Percentiles rank a stretch among this genome's conserved stretches.
These are phyloP conservation scores for Eubasilissa splendida DNA, from an alignment of 2,888 invertebrate genomes.

Conservation along the genomic window DNA sequence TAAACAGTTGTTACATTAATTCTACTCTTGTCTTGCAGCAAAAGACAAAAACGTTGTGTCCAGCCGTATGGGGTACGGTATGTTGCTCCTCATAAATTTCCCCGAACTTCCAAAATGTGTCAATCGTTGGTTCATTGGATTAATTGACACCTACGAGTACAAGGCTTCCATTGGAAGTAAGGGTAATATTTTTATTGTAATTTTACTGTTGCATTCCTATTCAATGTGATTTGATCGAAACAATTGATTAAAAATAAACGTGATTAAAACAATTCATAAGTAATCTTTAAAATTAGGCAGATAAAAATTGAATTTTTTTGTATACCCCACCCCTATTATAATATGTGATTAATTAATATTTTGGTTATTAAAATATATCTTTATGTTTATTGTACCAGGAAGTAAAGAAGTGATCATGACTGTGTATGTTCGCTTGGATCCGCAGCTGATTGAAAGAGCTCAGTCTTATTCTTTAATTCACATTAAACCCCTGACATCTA, in stretches of 20 bases:
- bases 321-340: no score
- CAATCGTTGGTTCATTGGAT: constrained; percentile 8
- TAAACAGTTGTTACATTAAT: no score
- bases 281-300: no score
- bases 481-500: constrained; percentile 3
- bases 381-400: not conserved
- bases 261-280: no score
- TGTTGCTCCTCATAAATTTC: constrained; percentile 25
- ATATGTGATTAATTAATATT: no score
- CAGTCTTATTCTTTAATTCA: not conserved
- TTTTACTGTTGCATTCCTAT: no score
- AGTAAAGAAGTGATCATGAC: not conserved
- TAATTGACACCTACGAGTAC: constrained; percentile 5
- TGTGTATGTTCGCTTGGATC: constrained; percentile 16
- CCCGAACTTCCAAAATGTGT: constrained; percentile 1
- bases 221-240: no score
- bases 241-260: no score
- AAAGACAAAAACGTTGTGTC: no score
- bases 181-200: not conserved
- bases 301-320: no score
- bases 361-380: no score
- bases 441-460: not conserved
- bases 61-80: not conserved
- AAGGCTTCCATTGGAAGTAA: not conserved
- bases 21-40: no score